These are phyloP conservation scores for Typhlomys cinereus DNA, from an alignment of 2,113 vertebrate species.

Conservation along the genomic window DNA sequence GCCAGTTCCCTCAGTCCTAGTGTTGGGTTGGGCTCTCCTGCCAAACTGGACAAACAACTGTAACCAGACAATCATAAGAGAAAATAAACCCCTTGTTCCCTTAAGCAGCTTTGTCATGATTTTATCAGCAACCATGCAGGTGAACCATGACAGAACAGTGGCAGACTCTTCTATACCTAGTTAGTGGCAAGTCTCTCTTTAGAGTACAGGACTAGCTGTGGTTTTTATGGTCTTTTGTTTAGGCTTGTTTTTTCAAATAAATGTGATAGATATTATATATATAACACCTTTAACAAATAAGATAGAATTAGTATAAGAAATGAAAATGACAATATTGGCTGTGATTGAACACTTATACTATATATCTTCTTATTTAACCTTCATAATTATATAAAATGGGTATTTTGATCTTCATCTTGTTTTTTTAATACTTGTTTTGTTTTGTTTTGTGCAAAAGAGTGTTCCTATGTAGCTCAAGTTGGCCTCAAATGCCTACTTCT, in stretches of 20 bases:
- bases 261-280: background rate
- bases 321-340: background rate
- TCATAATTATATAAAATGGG: background rate
- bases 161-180: background rate
- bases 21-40: too few species aligned
- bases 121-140: too few species aligned
- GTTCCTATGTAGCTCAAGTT: background rate
- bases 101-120: too few species aligned
- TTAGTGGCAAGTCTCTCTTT: background rate
- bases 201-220: constrained; percentile 1
- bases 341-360: background rate
- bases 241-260: constrained; percentile 21
- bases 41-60: too few species aligned
- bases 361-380: background rate
- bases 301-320: background rate
- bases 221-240: background rate
- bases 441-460: background rate
- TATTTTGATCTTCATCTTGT: background rate
- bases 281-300: background rate
- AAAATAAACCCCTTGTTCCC: too few species aligned
- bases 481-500: background rate
- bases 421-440: background rate
- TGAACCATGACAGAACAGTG: too few species aligned
- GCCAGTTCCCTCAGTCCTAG: too few species aligned
- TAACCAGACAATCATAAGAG: too few species aligned